Evolutionary conservation across 2,113 vertebrate genomes (phyloP).

Genomic region (Dipodomys ordii): DNA sequence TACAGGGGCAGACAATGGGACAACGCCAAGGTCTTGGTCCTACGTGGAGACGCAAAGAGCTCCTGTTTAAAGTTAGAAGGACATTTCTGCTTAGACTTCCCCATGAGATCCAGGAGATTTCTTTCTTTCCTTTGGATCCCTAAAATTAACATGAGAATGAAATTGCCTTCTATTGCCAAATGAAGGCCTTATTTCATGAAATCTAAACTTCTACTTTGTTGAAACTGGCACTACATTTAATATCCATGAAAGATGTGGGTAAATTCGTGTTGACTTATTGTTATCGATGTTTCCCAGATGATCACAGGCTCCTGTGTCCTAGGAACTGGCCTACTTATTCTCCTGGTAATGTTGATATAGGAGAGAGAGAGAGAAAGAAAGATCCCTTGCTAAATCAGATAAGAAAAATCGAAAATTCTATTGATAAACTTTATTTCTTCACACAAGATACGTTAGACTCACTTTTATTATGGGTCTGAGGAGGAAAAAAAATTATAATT

Average conservation of each 20-base stretch:
- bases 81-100: neutral
- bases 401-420: too few relatives aligned
- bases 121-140: neutral
- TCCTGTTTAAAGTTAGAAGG: neutral
- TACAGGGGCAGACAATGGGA: neutral
- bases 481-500: neutral
- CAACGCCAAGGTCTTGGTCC: neutral
- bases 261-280: too few relatives aligned
- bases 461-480: neutral
- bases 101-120: neutral
- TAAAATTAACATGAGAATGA: neutral
- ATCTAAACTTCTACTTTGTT: conserved; percentile 34
- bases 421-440: conserved; percentile 3
- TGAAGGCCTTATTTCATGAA: neutral
- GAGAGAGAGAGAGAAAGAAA: neutral
- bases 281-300: neutral
- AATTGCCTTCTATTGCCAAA: neutral
- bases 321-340: neutral
- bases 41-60: neutral
- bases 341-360: neutral
- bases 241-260: neutral
- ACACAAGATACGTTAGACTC: neutral
- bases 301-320: neutral
- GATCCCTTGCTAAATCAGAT: neutral
- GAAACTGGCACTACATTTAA: too few relatives aligned